Conservation (phyloP, 30 jellyfish, hydroid and myxozoan genomes). For the Chironex yamaguchii region DNA sequence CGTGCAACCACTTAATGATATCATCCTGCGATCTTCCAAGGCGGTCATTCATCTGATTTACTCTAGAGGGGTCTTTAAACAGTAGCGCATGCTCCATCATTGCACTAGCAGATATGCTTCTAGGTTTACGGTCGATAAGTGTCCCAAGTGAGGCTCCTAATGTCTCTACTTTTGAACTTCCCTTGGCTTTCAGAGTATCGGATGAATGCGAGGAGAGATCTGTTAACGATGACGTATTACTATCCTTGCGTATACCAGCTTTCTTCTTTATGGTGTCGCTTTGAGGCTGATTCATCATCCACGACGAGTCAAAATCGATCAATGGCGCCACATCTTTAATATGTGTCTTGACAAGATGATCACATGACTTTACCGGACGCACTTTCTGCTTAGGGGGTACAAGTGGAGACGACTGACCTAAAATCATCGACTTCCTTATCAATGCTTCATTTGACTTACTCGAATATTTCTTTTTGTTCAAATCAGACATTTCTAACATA, state of each 20-base stretch:
- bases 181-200: background rate
- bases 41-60: background rate
- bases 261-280: background rate
- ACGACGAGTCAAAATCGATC: background rate
- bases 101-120: background rate
- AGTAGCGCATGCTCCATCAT: background rate
- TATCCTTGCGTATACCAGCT: background rate
- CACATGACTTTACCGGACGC: conserved; percentile 84
- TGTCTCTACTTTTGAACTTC: background rate
- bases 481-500: conserved; percentile 55
- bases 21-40: conserved; percentile 40
- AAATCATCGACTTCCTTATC: conserved; percentile 75
- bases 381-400: conserved; percentile 55
- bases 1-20: conserved; percentile 62
- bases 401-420: conserved; percentile 77
- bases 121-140: background rate
- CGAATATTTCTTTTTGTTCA: conserved; percentile 57
- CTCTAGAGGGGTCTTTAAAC: background rate
- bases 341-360: conserved; percentile 8
- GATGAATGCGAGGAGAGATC: background rate
- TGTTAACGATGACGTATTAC: background rate
- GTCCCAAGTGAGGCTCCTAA: background rate
- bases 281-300: background rate
- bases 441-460: conserved; percentile 71
- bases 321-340: background rate